Base-by-base conservation (phyloP, 2,113 vertebrate species). In the Microcebus ravelobensis region DNA sequence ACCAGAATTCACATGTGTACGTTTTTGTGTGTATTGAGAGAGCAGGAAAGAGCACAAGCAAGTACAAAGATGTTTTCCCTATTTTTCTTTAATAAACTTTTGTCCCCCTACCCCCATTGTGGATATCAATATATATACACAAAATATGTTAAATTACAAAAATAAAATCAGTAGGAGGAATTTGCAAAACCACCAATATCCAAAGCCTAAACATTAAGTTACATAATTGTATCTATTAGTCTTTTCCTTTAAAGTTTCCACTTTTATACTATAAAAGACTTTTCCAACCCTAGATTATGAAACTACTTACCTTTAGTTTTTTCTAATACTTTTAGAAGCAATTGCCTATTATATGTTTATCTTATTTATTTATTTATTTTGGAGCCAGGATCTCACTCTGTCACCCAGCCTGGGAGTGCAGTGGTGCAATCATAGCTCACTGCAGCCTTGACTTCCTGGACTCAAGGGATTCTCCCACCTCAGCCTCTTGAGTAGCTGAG, bases 181-280 rank as follows among this genome's bases (percentile, higher is more conserved):
- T 82, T 34, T 94, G n/a, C 29, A 80, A 59, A 80, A 74, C 79
- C 88, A 89, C 25, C 55, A 89, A 74, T 67, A 84, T 87, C 25
- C 59, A 39, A 92, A 87, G 67, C 55, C 73, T 70, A 96, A 81
- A 61, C 82, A 94, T 87, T 82, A 88, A 74, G 36, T 90, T 90
- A 59, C 23, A 31, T 82, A 55, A 67, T 96, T 34, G 36, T 39
- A 88, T 61, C 67, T 74, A 5, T 76, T 83, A 2, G 18, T 71
- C 31, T 71, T 96, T 87, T 87, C 48, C 34, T 85, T 85, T 89
- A 86, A 73, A 23, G 11, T 81, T 82, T 82, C 50, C 90, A 42
- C 39, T 90, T 73, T 68, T 61, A 63, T 6, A 23, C 73, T 48
- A 34, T 95, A 82, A 96, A 79, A 96, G 86, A 68, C 25, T 93